Conservation (phyloP, 2,113 vertebrate genomes). For the Barbus barbus region DNA sequence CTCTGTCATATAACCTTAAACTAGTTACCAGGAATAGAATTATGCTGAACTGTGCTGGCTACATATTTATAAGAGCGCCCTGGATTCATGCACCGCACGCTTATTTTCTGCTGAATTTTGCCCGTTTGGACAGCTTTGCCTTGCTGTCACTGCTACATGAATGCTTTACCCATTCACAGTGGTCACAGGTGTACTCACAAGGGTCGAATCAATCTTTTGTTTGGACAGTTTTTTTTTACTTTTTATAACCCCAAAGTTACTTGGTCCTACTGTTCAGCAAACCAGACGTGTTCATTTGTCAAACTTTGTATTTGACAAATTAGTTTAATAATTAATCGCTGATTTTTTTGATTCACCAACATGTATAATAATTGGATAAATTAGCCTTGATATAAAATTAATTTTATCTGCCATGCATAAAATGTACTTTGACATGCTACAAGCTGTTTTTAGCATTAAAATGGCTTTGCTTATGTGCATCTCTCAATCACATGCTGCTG, state of each 20-base stretch:
- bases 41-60: slow-evolving; percentile 33
- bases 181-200: neutral
- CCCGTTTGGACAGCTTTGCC: neutral
- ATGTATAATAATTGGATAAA: neutral
- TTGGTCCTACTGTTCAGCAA: neutral
- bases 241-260: neutral
- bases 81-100: slow-evolving; percentile 7
- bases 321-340: neutral
- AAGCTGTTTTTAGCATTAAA: too few relatives aligned
- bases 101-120: slow-evolving; percentile 19
- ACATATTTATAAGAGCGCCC: slow-evolving; percentile 31
- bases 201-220: neutral
- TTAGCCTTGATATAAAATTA: too few relatives aligned
- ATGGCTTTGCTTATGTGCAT: too few relatives aligned
- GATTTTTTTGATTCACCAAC: neutral
- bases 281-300: neutral
- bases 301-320: neutral
- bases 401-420: too few relatives aligned
- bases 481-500: too few relatives aligned
- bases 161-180: neutral
- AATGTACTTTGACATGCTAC: too few relatives aligned
- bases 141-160: neutral
- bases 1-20: slow-evolving; percentile 32
- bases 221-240: neutral
- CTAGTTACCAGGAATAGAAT: slow-evolving; percentile 46